Evolutionary conservation across 2,113 vertebrate genomes (phyloP), one percentile per base, ranked within the genome.

Genomic region (Actenoides lindsayi): DNA sequence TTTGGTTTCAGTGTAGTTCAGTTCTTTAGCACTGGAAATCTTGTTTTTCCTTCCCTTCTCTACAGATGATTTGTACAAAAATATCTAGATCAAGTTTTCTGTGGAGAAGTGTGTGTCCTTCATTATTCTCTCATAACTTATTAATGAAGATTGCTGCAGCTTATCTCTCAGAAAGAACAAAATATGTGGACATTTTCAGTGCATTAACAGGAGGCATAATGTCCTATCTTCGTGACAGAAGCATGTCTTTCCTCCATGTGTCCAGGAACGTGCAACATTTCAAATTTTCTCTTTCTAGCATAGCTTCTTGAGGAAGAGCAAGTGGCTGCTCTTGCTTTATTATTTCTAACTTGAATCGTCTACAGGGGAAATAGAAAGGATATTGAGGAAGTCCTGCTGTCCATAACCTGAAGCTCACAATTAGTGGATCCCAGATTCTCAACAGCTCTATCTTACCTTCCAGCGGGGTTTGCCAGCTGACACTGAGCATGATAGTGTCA

Each of bases 301-400:
- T 39, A 87, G 42, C 48, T 83, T 91, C 63, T 80, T 91, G 85
- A 95, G 87, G 64, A 64, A 92, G 11, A 75, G 15, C 42, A 88
- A 65, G 51, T 37, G 89, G 27, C 62, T 80, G 65, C 44, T 50
- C 25, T 71, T 84, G 17, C 21, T 54, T 70, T 79, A 77, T 54
- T 69, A 46, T 75, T 78, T 25, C 19, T 70, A 30, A 42, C 11
- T 64, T 42, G 27, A 11, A 44, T 78, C 33, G 83, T 87, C 60
- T 48, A 10, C 33, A 39, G 20, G 6, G 17, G 4, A 82, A 82
- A 62, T 60, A 77, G 37, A 64, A 64, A 33, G 28, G 69, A 31
- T 64, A 64, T 39, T 5, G 50, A n/a, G 16, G 6, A 31, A 37
- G 24, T 75, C 42, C n/a, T 83, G n/a, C 42, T 23, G 2, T 53